Conservation (phyloP, 1,140 invertebrate species). For the Cyclina sinensis region DNA sequence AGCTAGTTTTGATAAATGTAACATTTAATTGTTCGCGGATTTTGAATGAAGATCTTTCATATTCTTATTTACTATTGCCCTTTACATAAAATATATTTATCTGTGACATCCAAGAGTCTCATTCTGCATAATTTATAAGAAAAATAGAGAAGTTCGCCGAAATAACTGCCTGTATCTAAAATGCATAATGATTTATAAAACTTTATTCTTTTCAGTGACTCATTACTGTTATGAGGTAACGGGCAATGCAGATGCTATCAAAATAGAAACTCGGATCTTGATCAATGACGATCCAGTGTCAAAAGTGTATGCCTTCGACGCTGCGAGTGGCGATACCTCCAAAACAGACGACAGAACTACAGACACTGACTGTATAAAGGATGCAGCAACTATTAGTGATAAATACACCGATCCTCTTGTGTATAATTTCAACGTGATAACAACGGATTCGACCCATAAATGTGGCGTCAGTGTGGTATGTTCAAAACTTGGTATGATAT, state of each 20-base stretch:
- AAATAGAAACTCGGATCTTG: neutral
- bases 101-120: no score
- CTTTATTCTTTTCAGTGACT: neutral
- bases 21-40: no score
- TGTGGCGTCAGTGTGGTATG: slow-evolving; percentile 49
- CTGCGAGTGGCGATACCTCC: slow-evolving; percentile 22
- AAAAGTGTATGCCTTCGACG: slow-evolving; percentile 31
- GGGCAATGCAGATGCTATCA: neutral
- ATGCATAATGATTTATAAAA: no score
- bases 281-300: neutral
- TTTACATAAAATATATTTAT: no score
- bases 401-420: neutral
- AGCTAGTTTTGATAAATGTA: no score
- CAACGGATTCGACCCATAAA: neutral
- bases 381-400: neutral
- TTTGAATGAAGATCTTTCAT: no score
- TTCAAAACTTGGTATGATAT: no score
- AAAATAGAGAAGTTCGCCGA: no score
- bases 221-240: neutral
- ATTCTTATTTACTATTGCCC: no score
- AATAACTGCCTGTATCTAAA: no score
- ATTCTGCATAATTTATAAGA: no score
- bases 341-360: neutral
- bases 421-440: neutral
- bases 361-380: slow-evolving; percentile 6